Conservation (phyloP, 2,113 vertebrate species). For the Grammomys surdaster region DNA sequence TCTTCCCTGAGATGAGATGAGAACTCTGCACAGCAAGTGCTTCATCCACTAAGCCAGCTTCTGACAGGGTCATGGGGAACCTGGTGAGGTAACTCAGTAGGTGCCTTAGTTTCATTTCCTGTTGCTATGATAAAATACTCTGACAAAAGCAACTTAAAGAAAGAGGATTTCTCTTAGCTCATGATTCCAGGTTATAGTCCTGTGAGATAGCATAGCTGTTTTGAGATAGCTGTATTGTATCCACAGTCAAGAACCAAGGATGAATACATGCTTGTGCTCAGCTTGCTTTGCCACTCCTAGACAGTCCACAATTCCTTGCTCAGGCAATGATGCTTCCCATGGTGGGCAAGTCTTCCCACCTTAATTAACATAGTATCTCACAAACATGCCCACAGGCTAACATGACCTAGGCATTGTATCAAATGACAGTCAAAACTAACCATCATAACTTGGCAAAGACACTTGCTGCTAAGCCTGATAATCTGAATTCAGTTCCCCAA, state of each 20-base stretch:
- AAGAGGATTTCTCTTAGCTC: neutral
- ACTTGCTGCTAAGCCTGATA: neutral
- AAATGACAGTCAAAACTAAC: neutral
- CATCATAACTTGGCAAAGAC: neutral
- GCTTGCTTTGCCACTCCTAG: neutral
- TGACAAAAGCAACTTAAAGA: neutral
- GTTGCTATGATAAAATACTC: neutral
- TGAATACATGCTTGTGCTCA: neutral
- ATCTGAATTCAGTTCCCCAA: neutral
- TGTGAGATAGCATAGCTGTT: neutral
- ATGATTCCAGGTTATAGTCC: neutral
- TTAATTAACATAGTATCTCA: neutral
- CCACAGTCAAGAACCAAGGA: neutral
- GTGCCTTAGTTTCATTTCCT: neutral
- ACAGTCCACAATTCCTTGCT: neutral
- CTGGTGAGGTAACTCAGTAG: neutral
- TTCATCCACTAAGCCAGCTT: neutral
- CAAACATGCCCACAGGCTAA: neutral
- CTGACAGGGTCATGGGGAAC: neutral
- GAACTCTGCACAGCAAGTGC: neutral
- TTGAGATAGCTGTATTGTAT: neutral
- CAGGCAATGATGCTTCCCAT: neutral
- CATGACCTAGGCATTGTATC: neutral
- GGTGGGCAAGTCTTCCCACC: neutral
- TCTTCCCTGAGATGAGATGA: neutral